phyloP scores from a whole-genome alignment of 2,113 vertebrate species.

The Cephalopterus ornatus region DNA sequence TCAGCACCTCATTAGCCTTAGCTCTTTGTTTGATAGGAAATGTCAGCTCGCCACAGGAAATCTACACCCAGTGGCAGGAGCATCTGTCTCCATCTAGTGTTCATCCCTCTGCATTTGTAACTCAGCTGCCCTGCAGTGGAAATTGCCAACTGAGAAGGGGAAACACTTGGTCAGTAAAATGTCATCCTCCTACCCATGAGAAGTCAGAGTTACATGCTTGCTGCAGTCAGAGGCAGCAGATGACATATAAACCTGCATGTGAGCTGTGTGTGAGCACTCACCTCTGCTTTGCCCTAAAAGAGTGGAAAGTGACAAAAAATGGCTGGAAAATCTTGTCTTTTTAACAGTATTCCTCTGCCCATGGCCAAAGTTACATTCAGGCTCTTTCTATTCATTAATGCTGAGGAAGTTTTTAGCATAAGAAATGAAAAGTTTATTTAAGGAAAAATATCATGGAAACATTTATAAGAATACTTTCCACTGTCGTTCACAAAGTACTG shows the following conservation, averaged over 20 bases:
- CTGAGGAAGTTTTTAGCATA: neutral
- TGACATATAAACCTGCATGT: neutral
- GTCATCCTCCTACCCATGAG: neutral
- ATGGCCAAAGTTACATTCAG: neutral
- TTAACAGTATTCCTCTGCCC: neutral
- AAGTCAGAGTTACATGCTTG: neutral
- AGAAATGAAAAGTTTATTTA: neutral
- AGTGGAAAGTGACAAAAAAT: neutral
- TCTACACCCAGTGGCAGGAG: neutral
- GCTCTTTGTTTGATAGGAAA: neutral
- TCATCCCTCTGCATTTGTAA: neutral
- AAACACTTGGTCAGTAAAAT: neutral
- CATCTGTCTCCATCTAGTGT: conserved; percentile 71
- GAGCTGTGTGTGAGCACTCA: neutral
- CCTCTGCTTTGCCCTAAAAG: neutral
- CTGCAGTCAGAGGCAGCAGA: neutral
- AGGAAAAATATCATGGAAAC: neutral
- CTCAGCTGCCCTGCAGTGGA: neutral
- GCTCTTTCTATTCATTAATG: neutral
- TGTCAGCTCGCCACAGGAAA: conserved; percentile 24
- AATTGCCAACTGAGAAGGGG: neutral
- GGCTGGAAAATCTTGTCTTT: neutral
- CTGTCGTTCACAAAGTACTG: neutral
- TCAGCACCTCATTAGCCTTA: conserved; percentile 12
- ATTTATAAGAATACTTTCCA: conserved; percentile 4